These are phyloP conservation scores for Drosophila malerkotliana DNA, from an alignment of 1,140 invertebrate species.

Conservation along the genomic window DNA sequence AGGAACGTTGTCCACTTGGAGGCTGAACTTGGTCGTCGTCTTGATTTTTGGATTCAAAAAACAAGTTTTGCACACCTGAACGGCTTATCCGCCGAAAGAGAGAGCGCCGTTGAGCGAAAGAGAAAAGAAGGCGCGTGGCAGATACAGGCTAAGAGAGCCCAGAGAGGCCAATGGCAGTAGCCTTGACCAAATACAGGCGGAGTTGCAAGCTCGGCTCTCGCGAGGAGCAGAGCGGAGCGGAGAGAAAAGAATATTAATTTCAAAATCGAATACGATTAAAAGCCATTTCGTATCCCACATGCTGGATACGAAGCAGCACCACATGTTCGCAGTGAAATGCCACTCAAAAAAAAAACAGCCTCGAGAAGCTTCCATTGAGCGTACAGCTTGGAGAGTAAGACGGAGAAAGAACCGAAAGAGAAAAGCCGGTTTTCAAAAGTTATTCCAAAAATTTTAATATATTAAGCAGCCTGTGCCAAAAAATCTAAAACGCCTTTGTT, in stretches of 20 bases:
- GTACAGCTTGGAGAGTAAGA: slow-evolving; percentile 13
- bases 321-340: slow-evolving; percentile 43
- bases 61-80: slow-evolving; percentile 62
- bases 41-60: slow-evolving; percentile 39
- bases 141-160: slow-evolving; percentile 1
- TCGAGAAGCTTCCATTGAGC: slow-evolving; percentile 75
- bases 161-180: slow-evolving; percentile 14
- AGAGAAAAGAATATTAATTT: slow-evolving; percentile 25
- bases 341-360: slow-evolving; percentile 20
- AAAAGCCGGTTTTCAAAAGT: slow-evolving; percentile 64
- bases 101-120: background rate
- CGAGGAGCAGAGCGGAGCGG: background rate
- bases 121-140: slow-evolving; percentile 3
- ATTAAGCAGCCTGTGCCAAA: slow-evolving; percentile 30
- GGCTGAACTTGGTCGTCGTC: slow-evolving; percentile 2
- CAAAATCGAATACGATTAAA: slow-evolving; percentile 43
- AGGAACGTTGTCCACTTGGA: slow-evolving; percentile 3
- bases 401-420: slow-evolving; percentile 29
- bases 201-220: slow-evolving; percentile 29
- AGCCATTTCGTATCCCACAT: slow-evolving; percentile 26
- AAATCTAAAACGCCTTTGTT: background rate
- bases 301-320: slow-evolving; percentile 27
- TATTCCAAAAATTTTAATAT: slow-evolving; percentile 64
- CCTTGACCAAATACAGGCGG: slow-evolving; percentile 17
- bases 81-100: slow-evolving; percentile 15